Conservation (phyloP, 1,140 invertebrate genomes). For the Mya arenaria region DNA sequence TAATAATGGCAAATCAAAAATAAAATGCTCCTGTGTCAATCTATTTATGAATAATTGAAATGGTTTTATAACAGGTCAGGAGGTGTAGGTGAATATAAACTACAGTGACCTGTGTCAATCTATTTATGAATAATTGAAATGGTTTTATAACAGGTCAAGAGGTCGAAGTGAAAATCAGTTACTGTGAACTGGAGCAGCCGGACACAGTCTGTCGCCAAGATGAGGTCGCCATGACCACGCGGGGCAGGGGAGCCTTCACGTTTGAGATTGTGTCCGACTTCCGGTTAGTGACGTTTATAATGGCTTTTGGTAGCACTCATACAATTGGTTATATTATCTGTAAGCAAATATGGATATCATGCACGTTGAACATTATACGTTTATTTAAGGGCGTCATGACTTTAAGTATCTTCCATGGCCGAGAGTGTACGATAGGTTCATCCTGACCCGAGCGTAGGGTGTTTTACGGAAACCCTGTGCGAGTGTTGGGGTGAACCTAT, state of each 20-base stretch:
- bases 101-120: no score
- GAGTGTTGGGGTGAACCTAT: no score
- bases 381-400: not conserved
- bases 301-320: not conserved
- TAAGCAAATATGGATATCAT: not conserved
- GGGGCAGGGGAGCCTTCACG: slow-evolving; percentile 23
- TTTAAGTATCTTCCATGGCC: not conserved
- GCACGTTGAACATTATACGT: not conserved
- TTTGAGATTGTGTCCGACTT: slow-evolving; percentile 34
- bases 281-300: not conserved
- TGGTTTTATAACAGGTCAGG: no score
- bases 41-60: no score
- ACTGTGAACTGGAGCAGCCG: slow-evolving; percentile 24
- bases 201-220: slow-evolving; percentile 22
- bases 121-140: no score
- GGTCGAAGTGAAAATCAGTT: slow-evolving; percentile 47
- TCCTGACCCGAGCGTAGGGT: not conserved
- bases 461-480: not conserved
- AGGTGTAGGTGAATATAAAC: no score
- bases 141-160: slow-evolving; percentile 50
- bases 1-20: no score
- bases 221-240: slow-evolving; percentile 12
- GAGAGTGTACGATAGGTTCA: not conserved
- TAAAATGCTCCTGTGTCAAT: no score
- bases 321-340: not conserved